Conservation (phyloP, 2,888 invertebrate species). For the Alitta virens region DNA sequence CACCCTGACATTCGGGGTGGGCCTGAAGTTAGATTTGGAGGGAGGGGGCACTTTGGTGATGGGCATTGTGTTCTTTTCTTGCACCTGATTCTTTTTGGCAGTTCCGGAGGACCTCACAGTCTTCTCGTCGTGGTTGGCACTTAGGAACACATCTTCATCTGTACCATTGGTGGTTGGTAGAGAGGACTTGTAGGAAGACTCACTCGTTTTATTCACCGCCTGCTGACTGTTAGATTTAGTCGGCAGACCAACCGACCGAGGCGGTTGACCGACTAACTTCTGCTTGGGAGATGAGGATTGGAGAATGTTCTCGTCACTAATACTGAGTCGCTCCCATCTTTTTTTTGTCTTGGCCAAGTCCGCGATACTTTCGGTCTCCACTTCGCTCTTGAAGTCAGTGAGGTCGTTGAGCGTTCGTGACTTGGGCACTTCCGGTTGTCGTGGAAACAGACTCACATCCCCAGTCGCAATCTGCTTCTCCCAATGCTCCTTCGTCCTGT, state of each 20-base stretch:
- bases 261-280: neutral
- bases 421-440: slow-evolving; percentile 5
- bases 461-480: slow-evolving; percentile 14
- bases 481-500: slow-evolving; percentile 16
- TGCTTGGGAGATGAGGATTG: neutral
- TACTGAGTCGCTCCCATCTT: slow-evolving; percentile 3
- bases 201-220: no score
- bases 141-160: slow-evolving; percentile 20
- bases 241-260: neutral
- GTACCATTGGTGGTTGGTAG: slow-evolving; percentile 13
- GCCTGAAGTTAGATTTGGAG: neutral
- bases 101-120: neutral
- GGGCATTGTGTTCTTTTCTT: neutral
- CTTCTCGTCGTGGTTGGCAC: slow-evolving; percentile 6
- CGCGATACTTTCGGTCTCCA: slow-evolving; percentile 7
- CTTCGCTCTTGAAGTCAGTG: slow-evolving; percentile 12
- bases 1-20: neutral
- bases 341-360: slow-evolving; percentile 3
- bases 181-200: no score
- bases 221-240: neutral
- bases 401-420: neutral
- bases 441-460: slow-evolving; percentile 15
- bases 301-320: neutral
- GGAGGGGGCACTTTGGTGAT: neutral
- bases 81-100: neutral